These are phyloP conservation scores for Electrophaes corylata DNA, from an alignment of 2,888 invertebrate genomes.

Conservation along the genomic window DNA sequence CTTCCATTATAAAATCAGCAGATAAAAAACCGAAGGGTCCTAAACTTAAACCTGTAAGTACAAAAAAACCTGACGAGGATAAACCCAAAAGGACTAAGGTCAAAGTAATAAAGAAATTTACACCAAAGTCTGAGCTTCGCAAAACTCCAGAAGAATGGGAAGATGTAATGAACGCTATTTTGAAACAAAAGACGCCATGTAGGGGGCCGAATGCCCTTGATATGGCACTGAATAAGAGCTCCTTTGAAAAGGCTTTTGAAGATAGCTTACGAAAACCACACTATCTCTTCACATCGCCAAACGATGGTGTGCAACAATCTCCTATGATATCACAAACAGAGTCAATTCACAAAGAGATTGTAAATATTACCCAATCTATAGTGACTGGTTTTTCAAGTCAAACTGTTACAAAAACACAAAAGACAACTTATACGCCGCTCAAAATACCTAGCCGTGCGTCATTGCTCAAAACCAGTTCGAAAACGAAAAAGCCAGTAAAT, in stretches of 20 bases:
- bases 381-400: constrained; percentile 4
- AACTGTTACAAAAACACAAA: constrained; percentile 9
- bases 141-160: constrained; percentile 59
- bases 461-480: constrained; percentile 14
- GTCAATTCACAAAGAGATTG: constrained; percentile 8
- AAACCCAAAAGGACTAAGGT: constrained; percentile 26
- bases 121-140: constrained; percentile 18
- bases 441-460: constrained; percentile 3
- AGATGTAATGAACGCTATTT: constrained; percentile 66
- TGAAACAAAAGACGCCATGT: constrained; percentile 69
- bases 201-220: constrained; percentile 68
- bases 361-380: constrained; percentile 13
- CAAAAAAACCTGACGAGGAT: constrained; percentile 14
- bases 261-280: constrained; percentile 43
- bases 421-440: constrained; percentile 7
- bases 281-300: constrained; percentile 30
- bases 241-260: constrained; percentile 46
- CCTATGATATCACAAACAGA: constrained; percentile 7
- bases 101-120: constrained; percentile 22
- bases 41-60: constrained; percentile 8
- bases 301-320: background rate
- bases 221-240: constrained; percentile 59
- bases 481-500: constrained; percentile 13
- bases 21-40: constrained; percentile 11
- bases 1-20: constrained; percentile 30